Evolutionary conservation across 1,140 invertebrate genomes (phyloP), one percentile per base, ranked within the genome.

Genomic region (Pinna nobilis): DNA sequence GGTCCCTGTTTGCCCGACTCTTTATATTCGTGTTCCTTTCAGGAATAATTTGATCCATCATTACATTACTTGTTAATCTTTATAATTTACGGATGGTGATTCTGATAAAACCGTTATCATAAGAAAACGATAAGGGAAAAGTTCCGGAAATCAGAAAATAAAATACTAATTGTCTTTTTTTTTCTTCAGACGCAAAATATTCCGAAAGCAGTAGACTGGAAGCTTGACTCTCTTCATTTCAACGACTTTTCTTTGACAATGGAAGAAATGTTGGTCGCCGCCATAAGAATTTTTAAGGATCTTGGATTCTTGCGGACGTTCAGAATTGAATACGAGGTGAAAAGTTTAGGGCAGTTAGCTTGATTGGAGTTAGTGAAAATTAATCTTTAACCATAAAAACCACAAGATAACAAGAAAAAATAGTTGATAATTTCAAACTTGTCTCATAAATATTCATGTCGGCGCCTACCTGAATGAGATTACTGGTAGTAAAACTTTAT

Each of bases 251-350:
- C 94, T 61, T 88, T 98, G 13, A 92, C 92, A 1, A 95, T 97
- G 80, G 95, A 96, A 47, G 96, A 98, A 70, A 99, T 97, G 0
- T 95, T 96, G 79, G 92, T 94, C 77, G 96, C 96, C 0, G 94
- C 95, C 0, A 91, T 98, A 20, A 89, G 96, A 28, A 98, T 99
- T 94, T 98, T 99, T 86, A 90, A 95, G 50, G 94, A 97, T 68
- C 94, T 96, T 78, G 94, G 97, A 86, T 91, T 98, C 18, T 94
- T 98, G 1, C 93, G 95, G 53, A 94, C 94, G 82, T 98, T 97
- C 85, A 94, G 96, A 78, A 97, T 99, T 87, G 95, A 96, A 0
- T 97, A 97, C 80, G 94, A 97, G 85, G 96, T 96, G 89, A 92
- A 92, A 33, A 51, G 18, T 37, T 7, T 37, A 9, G 28, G 9